A percentile compares a stretch with the other conserved stretches of the same genome.
Evolutionary conservation across 2,797 vertebrate genomes (phyloP).

Genomic region (Danio choprae): DNA sequence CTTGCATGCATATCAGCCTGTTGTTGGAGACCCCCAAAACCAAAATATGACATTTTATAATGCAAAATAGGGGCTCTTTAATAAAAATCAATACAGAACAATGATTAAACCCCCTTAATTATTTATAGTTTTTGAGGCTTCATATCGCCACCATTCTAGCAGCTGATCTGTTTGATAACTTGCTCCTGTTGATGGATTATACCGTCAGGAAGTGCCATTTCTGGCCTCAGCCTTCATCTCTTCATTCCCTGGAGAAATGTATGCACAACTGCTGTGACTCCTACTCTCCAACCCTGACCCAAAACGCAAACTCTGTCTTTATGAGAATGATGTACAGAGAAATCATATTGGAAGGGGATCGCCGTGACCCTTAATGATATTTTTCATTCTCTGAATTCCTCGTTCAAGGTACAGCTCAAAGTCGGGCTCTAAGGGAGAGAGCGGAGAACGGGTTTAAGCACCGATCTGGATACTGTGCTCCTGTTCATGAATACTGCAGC

Average conservation of each 20-base stretch:
- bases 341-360: constrained; percentile 33
- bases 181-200: constrained; percentile 57
- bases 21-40: too few relatives aligned
- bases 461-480: constrained; percentile 18
- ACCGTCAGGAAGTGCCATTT: constrained; percentile 29
- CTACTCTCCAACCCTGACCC: constrained; percentile 38
- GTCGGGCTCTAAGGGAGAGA: background rate
- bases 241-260: constrained; percentile 63
- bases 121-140: background rate
- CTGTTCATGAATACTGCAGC: constrained; percentile 42
- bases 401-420: constrained; percentile 17
- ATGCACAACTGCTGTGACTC: constrained; percentile 57
- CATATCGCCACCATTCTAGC: background rate
- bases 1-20: too few relatives aligned
- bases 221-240: constrained; percentile 49
- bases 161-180: constrained; percentile 6
- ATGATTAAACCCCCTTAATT: background rate
- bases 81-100: background rate
- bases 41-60: too few relatives aligned
- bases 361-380: constrained; percentile 16
- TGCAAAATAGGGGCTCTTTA: too few relatives aligned
- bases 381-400: constrained; percentile 6
- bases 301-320: constrained; percentile 40
- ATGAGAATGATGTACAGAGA: constrained; percentile 18
- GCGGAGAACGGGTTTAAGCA: constrained; percentile 8